These are phyloP conservation scores for Margarornis squamiger DNA, from an alignment of 2,797 vertebrate species.

Conservation along the genomic window DNA sequence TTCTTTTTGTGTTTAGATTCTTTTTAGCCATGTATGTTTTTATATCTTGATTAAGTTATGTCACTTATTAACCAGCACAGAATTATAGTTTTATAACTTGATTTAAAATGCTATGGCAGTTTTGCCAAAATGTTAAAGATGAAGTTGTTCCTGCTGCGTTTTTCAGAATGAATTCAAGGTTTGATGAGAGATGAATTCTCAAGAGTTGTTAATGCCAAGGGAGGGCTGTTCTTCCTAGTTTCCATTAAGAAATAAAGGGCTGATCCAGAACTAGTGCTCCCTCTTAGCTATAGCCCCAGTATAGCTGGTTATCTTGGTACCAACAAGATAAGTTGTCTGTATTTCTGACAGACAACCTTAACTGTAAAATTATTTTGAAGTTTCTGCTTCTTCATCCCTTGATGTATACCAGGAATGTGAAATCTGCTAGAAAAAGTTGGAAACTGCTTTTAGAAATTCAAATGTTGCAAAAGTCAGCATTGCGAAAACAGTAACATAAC, in stretches of 20 bases:
- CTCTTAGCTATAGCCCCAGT: background rate
- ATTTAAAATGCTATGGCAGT: background rate
- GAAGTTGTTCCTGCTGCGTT: background rate
- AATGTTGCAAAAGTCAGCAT: background rate
- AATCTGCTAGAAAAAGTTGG: background rate
- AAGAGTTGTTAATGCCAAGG: background rate
- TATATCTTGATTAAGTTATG: background rate
- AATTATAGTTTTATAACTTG: background rate
- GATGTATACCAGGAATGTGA: background rate
- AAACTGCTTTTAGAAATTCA: background rate
- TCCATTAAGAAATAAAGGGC: background rate
- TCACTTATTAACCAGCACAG: background rate
- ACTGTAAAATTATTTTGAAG: background rate
- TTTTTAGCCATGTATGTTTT: background rate
- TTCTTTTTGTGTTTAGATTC: background rate
- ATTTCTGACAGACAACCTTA: background rate
- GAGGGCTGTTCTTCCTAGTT: background rate
- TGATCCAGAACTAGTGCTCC: background rate
- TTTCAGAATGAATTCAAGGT: background rate
- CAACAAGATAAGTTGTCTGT: background rate
- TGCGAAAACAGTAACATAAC: background rate
- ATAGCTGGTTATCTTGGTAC: background rate
- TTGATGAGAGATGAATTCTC: background rate
- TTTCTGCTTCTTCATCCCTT: background rate
- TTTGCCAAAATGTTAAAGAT: background rate